Percentiles rank a stretch among this genome's conserved stretches.
These are phyloP conservation scores for Lophura nycthemera DNA, from an alignment of 2,113 vertebrate species.

Conservation along the genomic window DNA sequence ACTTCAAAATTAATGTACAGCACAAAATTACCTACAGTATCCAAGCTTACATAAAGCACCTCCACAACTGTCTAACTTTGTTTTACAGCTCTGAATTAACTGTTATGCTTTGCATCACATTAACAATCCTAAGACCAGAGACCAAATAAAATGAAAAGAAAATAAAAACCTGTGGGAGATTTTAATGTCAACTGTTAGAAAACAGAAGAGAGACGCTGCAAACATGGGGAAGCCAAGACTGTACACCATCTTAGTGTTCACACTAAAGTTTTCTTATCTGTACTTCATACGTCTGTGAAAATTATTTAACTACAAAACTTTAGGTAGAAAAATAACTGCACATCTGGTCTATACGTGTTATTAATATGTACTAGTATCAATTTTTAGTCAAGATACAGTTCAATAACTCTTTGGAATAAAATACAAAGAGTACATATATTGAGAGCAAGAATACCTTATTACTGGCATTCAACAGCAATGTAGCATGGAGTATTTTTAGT, in stretches of 20 bases:
- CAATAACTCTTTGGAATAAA: slow-evolving; percentile 31
- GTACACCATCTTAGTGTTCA: slow-evolving; percentile 20
- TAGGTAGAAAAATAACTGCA: slow-evolving; percentile 60
- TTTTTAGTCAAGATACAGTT: slow-evolving; percentile 53
- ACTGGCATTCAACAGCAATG: background rate
- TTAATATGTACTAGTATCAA: slow-evolving; percentile 1
- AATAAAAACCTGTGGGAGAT: background rate
- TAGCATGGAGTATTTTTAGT: background rate
- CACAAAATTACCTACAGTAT: slow-evolving; percentile 1
- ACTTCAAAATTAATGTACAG: background rate
- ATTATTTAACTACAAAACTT: slow-evolving; percentile 47
- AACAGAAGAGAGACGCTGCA: slow-evolving; percentile 12
- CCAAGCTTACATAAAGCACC: background rate
- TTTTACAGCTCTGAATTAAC: background rate
- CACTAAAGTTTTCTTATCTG: background rate
- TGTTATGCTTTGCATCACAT: background rate
- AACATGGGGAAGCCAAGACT: slow-evolving; percentile 16
- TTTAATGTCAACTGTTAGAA: background rate
- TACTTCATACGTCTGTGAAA: slow-evolving; percentile 46
- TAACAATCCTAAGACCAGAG: background rate
- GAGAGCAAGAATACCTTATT: slow-evolving; percentile 16
- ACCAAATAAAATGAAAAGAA: background rate
- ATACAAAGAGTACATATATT: background rate
- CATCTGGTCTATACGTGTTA: slow-evolving; percentile 16
- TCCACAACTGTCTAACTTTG: background rate